Evolutionary conservation across 2,888 invertebrate species (phyloP), one percentile per base, ranked within the genome.

Genomic region (Operophtera brumata): DNA sequence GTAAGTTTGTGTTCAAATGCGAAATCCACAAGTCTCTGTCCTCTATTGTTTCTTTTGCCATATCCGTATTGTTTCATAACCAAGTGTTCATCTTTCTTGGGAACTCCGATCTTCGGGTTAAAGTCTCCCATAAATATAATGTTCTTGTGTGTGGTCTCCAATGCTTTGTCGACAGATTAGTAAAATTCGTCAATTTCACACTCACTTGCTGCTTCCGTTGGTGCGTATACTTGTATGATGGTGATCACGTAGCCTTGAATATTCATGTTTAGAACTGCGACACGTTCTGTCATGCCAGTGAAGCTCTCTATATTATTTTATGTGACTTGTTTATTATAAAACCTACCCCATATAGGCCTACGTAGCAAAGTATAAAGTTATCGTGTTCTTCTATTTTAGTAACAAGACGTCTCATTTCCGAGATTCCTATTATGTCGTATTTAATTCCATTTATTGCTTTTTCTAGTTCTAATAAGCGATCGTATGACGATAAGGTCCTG

Each of bases 151-250:
- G 62, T 1, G 10, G 8, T 43, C 13, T 56, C 41, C 8, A 63
- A 13, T 0, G 62, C 56, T 35, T 56, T 54, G n/a, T 50, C 7
- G 0, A 64, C 7, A 0, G 48, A 59, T 1, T 7, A 26, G 11
- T 67, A 65, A 13, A 67, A 67, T 1, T 25, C 2, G 0, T 65
- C 50, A 0, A 64, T 45, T 32, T 64, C 60, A 3, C 55, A 37
- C 4, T 65, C 56, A 0, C 10, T 53, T 46, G 64, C 59, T 10
- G 47, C 0, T 42, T 57, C 60, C 1, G 66, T 65, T 1, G 64
- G 65, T 7, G 62, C 62, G 12, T 67, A 67, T 0, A 47, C 57
- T 56, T 65, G 59, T 40, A 62, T 54, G 0, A 63, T 54, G 1
- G 51, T 30, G 12, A 55, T 25, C 9, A 9, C n/a, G 0, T 10